Evolutionary conservation across 2,888 invertebrate genomes (phyloP).

Genomic region (Himalopsyche kuldschensis): DNA sequence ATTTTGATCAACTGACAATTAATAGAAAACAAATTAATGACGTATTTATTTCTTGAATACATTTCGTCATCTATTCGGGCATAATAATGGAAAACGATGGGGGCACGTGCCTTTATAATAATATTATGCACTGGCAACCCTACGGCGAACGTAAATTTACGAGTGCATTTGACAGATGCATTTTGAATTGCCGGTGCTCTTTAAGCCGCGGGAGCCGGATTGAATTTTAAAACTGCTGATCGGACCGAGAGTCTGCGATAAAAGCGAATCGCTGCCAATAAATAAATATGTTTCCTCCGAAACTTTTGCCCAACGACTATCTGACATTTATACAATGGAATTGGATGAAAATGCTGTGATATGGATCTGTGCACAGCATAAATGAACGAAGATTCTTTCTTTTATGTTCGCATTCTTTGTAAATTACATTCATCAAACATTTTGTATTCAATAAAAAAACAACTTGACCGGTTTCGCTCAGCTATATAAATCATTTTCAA

Average conservation of each 20-base stretch:
- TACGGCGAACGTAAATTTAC: not conserved
- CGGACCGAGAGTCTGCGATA: not conserved
- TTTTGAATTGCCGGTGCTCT: conserved; percentile 6
- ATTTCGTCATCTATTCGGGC: no score
- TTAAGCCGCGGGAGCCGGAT: not conserved
- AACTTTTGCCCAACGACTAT: not conserved
- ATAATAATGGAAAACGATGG: no score
- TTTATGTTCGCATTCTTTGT: no score
- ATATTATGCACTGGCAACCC: not conserved
- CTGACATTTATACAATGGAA: not conserved
- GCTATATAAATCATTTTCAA: no score
- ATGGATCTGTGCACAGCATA: not conserved
- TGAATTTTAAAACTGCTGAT: conserved; percentile 17
- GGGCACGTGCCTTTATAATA: no score
- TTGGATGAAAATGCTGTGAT: not conserved
- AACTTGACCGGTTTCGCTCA: no score
- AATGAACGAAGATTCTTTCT: not conserved
- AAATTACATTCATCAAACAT: no score
- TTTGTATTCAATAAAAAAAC: no score
- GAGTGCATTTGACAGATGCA: conserved; percentile 20
- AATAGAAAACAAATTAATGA: no score
- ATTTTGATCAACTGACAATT: no score
- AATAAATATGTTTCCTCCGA: not conserved
- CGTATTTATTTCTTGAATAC: no score
- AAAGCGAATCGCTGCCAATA: not conserved